A percentile compares a stretch with the other conserved stretches of the same genome.
phyloP scores from a whole-genome alignment of 2,113 vertebrate species.

The Amia ocellicauda region DNA sequence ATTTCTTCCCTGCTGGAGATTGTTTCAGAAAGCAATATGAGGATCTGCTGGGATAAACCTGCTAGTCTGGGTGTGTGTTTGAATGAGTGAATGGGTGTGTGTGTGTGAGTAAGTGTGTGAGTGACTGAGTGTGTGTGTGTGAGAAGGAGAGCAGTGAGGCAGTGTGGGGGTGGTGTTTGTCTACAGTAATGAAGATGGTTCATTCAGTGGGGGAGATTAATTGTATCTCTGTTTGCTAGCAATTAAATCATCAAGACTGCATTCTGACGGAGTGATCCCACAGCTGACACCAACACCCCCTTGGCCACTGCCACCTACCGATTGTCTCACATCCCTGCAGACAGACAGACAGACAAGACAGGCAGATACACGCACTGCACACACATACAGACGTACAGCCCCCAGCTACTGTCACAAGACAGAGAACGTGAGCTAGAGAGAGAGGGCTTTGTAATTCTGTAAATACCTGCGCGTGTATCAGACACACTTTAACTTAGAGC shows the following conservation, averaged over 20 bases:
- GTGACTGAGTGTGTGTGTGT: neutral
- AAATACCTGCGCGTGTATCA: no score
- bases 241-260: no score
- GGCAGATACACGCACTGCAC: neutral
- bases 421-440: slow-evolving; percentile 22
- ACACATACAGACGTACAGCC: slow-evolving; percentile 33
- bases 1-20: slow-evolving; percentile 89
- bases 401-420: neutral
- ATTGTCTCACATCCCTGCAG: slow-evolving; percentile 12
- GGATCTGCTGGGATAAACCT: slow-evolving; percentile 79
- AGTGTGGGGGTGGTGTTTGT: no score
- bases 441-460: slow-evolving; percentile 37
- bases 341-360: neutral
- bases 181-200: no score
- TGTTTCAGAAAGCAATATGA: slow-evolving; percentile 93
- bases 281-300: no score
- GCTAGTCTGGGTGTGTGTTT: slow-evolving; percentile 9
- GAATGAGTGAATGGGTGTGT: neutral
- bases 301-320: no score
- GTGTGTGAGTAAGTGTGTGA: slow-evolving; percentile 14
- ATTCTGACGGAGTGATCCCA: no score
- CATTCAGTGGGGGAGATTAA: neutral
- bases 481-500: no score
- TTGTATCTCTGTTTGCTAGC: neutral
- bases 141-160: no score